Evolutionary conservation across 2,797 vertebrate genomes (phyloP), one percentile per base, ranked within the genome.

Genomic region (Acipenser transmontanus): DNA sequence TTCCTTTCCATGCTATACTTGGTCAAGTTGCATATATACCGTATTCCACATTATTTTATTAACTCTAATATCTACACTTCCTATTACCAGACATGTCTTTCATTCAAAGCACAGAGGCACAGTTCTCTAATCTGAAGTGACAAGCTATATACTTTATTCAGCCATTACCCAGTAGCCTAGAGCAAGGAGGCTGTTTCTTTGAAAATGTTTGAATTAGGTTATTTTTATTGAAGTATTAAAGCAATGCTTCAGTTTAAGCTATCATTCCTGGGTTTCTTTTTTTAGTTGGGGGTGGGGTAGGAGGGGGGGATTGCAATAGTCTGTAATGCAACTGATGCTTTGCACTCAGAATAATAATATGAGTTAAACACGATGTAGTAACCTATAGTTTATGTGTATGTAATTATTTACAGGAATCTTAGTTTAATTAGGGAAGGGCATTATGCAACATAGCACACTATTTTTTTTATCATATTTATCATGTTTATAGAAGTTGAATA

Each of bases 171-270:
- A 77, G 82, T 93, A 88, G 95, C 96, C 96, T 87, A 84, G 77
- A 95, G 96, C 94, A 89, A 92, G 79, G 87, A 89, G 89, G 91
- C 89, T 86, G 92, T 92, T 94, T 90, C 91, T 92, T 93, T 93
- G 89, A 93, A 94, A 97, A 93, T 91, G 91, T 91, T 95, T 93
- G 90, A 95, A 94, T 94, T 94, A 93, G 94, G 93, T 97, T 97
- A 97, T 98, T 98, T 97, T 95, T 95, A 94, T 93, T 92, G 93
- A 94, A 94, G 93, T 96, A 98, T 98, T 98, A 97, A 96, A 96
- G 94, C 94, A 91, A 97, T 97, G 94, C 93, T 92, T 98, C 95
- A 96, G 92, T 93, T 94, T 91, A 92, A 91, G 90, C 90, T 94
- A 96, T 94, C 94, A 95, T 95, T 95, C 93, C 92, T 78, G 74